Evolutionary conservation across 2,888 invertebrate species (phyloP), one percentile per base, ranked within the genome.

Genomic region (Oconnorella tubifera): DNA sequence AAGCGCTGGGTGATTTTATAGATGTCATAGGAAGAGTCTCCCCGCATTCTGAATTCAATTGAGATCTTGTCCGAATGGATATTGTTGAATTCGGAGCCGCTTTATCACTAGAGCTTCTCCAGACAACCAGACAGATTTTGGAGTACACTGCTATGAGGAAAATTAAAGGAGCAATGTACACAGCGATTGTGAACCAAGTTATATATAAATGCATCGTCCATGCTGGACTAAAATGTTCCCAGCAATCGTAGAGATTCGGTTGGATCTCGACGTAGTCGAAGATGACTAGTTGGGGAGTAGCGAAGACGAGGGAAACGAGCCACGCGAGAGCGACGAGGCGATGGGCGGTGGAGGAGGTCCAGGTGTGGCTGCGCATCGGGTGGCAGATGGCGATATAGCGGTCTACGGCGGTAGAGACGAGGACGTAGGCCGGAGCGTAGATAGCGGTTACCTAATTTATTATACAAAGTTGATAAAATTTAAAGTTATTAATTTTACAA

Each of bases 281-380:
- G 28, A 84, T 77, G 64, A 82, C 70, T 29, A 83, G 58, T 72
- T 85, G 85, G 0, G 85, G 85, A 4, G 78, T 65, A 31, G 83
- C 78, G 68, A 83, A 82, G 1, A 83, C 58, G 10, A 82, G 65
- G 3, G 84, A 79, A 6, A 82, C 61, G 2, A 76, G 56, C 84
- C 84, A 85, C 4, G 84, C 84, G 23, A 78, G 68, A 6, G 72
- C 69, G 6, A 83, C 80, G 78, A 84, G 82, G 10, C 82, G 66
- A 66, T 82, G 80, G 1, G 75, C 79, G 57, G 75, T 76, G 65
- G 73, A 74, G 55, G 73, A 73, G 10, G 76, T 76, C 78, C 77
- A 77, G 3, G 77, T 78, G 76, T 88, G 88, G 72, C 87, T 87
- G 63, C 85, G 86, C 68, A 89, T 80, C 0, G 89, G 89, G 66